Base-by-base conservation (phyloP, 2,113 vertebrate species). In the Phocoena sinus region DNA sequence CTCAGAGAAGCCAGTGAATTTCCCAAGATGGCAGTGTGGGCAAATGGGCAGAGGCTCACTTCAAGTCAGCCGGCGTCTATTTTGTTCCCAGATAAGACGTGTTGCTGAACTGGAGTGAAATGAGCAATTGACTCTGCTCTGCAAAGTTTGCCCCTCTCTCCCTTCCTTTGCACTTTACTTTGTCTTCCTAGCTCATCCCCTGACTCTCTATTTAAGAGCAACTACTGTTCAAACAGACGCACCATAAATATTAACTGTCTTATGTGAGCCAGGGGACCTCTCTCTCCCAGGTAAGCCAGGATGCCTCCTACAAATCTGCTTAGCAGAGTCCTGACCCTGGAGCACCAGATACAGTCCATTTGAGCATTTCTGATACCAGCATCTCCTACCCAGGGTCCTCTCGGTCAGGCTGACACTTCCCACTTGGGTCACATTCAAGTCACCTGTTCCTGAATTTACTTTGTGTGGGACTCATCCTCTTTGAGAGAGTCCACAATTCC, bases 371-470 rank as follows among this genome's bases (percentile, higher is more conserved):
- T 31, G 15, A 63, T 8, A 28, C 33, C 73, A 31, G 56, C 36
- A 11, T 25, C 71, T 62, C 58, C 79, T 74, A 15, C 13, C 33
- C 79, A 13, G 14, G 15, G 31, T 50, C 73, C 47, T 80, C 47
- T 80, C 8, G 5, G 20, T n/a, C 36, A 33, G 17, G n/a, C 15
- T 10, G 63, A 60, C 15, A 25, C 25, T 62, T 33, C 11, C 44
- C 11, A 20, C 8, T 0, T 1, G 28, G 17, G 7, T 70, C 60
- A 10, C 0, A 0, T 10, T 17, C 1, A 47, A 74, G 18, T 62
- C 62, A 13, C 9, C 0, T 50, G 28, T 33, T 26, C 18, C 41
- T 65, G 14, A 31, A 3, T 50, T 44, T n/a, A 50, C 80, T 76
- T 89, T n/a, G 21, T 74, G 41, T 15, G 36, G 0, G 50, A 47